Evolutionary conservation across 2,113 vertebrate genomes (phyloP).

Genomic region (Tragelaphus strepsiceros): DNA sequence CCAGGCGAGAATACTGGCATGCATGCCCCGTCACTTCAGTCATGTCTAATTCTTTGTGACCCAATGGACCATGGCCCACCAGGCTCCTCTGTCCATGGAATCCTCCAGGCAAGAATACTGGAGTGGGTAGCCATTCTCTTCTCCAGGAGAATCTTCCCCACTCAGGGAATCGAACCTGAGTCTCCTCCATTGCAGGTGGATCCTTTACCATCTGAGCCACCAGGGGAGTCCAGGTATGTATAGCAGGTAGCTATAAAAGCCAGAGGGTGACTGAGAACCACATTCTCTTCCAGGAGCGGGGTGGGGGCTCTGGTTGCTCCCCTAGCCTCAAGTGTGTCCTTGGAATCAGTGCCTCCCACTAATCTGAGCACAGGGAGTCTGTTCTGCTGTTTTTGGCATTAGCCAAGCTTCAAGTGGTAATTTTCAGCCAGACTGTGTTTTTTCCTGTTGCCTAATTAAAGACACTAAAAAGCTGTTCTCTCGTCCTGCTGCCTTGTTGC

Average conservation of each 20-base stretch:
- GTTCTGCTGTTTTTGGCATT: background rate
- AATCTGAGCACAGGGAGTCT: background rate
- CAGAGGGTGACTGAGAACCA: background rate
- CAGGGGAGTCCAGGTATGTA: background rate
- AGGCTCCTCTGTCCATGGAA: background rate
- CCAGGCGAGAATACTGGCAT: background rate
- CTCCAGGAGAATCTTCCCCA: background rate
- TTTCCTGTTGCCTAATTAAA: conserved; percentile 65
- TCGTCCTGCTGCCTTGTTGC: conserved; percentile 15
- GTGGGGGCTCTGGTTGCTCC: background rate
- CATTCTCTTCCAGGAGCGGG: background rate
- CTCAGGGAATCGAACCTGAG: background rate
- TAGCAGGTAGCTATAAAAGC: background rate
- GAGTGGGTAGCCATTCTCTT: background rate
- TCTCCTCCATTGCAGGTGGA: background rate
- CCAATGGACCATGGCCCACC: background rate
- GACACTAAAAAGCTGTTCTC: conserved; percentile 52
- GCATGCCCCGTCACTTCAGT: background rate
- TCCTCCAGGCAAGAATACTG: background rate
- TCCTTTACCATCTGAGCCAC: background rate
- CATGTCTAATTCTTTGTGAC: background rate
- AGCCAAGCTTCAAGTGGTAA: conserved; percentile 1
- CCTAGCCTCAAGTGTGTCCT: background rate
- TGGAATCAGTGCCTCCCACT: background rate
- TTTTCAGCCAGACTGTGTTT: conserved; percentile 65